A percentile compares a stretch with the other conserved stretches of the same genome.
These are phyloP conservation scores for Pristionchus pacificus DNA, from an alignment of 1,140 invertebrate genomes.

Conservation along the genomic window DNA sequence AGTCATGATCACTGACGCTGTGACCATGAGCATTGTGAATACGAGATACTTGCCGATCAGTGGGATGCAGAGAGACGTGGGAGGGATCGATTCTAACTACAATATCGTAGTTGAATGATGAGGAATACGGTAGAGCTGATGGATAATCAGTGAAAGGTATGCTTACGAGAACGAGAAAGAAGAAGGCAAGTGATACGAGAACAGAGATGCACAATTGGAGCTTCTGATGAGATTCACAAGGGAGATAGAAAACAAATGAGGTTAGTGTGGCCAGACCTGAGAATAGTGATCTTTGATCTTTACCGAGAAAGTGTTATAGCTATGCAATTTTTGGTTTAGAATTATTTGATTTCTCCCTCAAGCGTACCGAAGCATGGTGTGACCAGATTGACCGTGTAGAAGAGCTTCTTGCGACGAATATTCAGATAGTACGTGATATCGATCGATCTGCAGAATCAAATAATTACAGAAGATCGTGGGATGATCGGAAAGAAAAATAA, in stretches of 20 bases:
- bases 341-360: neutral
- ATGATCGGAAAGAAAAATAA: slow-evolving; percentile 83
- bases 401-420: slow-evolving; percentile 90
- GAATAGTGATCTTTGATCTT: neutral
- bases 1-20: slow-evolving; percentile 92
- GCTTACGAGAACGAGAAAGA: slow-evolving; percentile 94
- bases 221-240: slow-evolving; percentile 74
- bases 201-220: slow-evolving; percentile 49
- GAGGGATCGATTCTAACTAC: slow-evolving; percentile 82
- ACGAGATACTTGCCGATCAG: slow-evolving; percentile 91
- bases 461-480: too few relatives aligned
- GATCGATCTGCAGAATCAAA: slow-evolving; percentile 81
- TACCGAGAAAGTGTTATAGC: too few relatives aligned
- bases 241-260: slow-evolving; percentile 63
- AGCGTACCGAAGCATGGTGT: slow-evolving; percentile 38
- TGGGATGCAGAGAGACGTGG: slow-evolving; percentile 85
- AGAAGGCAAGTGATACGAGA: slow-evolving; percentile 85
- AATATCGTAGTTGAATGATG: slow-evolving; percentile 7
- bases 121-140: neutral
- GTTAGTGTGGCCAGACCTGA: slow-evolving; percentile 72
- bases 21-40: slow-evolving; percentile 99
- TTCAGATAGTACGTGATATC: slow-evolving; percentile 96
- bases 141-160: slow-evolving; percentile 69
- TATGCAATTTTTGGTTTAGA: too few relatives aligned
- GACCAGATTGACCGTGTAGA: slow-evolving; percentile 82